Evolutionary conservation across 2,797 vertebrate species (phyloP), one percentile per base, ranked within the genome.

Genomic region (Sebastes itinus): DNA sequence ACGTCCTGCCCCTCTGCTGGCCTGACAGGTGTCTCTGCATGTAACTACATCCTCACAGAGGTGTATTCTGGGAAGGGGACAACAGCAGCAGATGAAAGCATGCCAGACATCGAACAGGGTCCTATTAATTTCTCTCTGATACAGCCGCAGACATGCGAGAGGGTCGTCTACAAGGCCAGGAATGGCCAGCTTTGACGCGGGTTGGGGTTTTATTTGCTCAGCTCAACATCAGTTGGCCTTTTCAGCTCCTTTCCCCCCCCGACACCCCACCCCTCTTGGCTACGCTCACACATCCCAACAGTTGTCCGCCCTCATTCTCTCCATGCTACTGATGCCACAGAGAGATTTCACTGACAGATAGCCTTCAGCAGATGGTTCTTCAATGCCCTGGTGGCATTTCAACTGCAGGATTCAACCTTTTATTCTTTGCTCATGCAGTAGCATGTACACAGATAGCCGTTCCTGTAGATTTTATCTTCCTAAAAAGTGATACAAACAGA

Each of bases 11-110:
- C 42, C 78, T 81, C 64, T 93, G 93, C 87, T 72, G 84, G 89
- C 92, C 85, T 25, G 85, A 92, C 89, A 94, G 90, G 90, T 94
- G 92, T 88, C 92, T 91, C 89, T 95, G 94, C 87, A 94, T 94
- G 94, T 94, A 93, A 92, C 87, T 14, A 22, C 89, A 89, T 84
- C 83, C 80, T 65, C 82, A 75, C 77, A 85, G 80, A 86, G 86
- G 82, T 91, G 80, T 89, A 90, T 92, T 92, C 88, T 91, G 89
- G 89, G 92, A 88, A 70, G 76, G 81, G 84, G 84, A 92, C 90
- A 90, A 92, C 88, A 80, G 77, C 79, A 35, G 59, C 90, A 85
- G 75, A 91, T 91, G 70, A 89, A 88, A 83, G 87, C 78, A 70
- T 89, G 90, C 82, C 85, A 89, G 87, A 84, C 89, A 85, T 87